Evolutionary conservation across 2,888 invertebrate genomes (phyloP), one percentile per base, ranked within the genome.

Genomic region (Buathra laborator): DNA sequence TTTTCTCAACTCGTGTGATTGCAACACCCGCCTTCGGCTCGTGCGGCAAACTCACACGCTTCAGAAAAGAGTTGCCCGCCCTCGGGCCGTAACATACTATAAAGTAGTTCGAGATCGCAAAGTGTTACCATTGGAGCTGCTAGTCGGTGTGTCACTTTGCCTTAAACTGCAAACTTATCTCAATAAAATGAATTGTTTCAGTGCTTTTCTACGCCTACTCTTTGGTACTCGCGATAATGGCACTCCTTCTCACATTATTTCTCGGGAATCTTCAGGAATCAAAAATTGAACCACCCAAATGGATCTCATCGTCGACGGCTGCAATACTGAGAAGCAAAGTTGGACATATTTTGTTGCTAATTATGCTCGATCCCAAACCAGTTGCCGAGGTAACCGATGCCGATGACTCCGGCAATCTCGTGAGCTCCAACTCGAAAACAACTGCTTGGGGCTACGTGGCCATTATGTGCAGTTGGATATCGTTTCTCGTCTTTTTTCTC

Each of bases 171-270:
- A 14, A 16, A 3, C 14, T 5, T 0, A 43, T 4, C 3, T 66
- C 3, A 14, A 56, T 32, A 1, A 4, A 32, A n/a, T 43, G 29
- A 9, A 59, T 56, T 32, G 44, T 88, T 90, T 29, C 86, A 93
- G 93, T 92, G 56, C 43, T 88, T 0, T 91, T 93, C 51, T 93
- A 91, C 66, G 89, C 89, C 37, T 86, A 82, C 7, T 93, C 93
- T 4, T 84, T 92, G 0, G 67, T 88, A 0, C 66, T 92, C 29
- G 86, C 91, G 4, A 64, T 75, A 3, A 78, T 90, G 16, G 84
- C 89, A 14, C 82, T 92, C 29, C 66, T 87, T 6, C 56, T 87
- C 14, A 89, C 88, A 29, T 70, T 82, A 24, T 29, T 84, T 2
- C 81, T 89, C 19, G 89, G 90, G 3, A 85, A 90, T 46, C 24